phyloP scores from a whole-genome alignment of 2,797 vertebrate genomes.

The Mastacembelus armatus region DNA sequence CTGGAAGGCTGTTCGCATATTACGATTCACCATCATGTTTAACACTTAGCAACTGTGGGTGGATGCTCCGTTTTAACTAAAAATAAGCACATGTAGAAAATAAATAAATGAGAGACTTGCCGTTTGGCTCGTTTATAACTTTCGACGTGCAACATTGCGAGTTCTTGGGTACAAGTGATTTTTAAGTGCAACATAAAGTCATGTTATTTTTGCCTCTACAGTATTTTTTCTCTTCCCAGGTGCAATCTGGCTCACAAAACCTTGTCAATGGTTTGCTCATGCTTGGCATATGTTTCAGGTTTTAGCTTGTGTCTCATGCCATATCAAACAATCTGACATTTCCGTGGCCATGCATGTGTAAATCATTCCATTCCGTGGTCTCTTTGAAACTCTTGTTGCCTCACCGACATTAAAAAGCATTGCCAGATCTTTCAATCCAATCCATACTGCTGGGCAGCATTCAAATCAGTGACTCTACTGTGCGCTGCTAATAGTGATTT shows the following conservation, averaged over 20 bases:
- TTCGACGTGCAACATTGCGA: conserved; percentile 6
- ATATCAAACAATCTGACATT: conserved; percentile 36
- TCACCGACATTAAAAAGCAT: conserved; percentile 48
- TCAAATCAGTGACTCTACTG: conserved; percentile 42
- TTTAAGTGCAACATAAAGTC: neutral
- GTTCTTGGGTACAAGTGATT: conserved; percentile 17
- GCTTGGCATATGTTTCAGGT: conserved; percentile 37
- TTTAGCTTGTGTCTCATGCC: conserved; percentile 27
- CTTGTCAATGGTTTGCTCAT: conserved; percentile 26
- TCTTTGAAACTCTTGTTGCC: conserved; percentile 30
- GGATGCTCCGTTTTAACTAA: neutral
- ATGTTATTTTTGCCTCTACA: conserved; percentile 2
- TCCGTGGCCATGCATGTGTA: conserved; percentile 37
- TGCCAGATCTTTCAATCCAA: conserved; percentile 42
- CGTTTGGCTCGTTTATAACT: conserved; percentile 18
- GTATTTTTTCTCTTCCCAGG: conserved; percentile 3
- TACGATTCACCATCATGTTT: neutral
- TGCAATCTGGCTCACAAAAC: conserved; percentile 17
- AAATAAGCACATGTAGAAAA: neutral
- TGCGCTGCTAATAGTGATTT: conserved; percentile 39
- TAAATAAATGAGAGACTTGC: neutral
- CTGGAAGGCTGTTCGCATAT: conserved; percentile 5
- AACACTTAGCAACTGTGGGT: neutral
- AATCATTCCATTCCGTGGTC: conserved; percentile 25
- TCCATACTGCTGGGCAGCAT: conserved; percentile 15